phyloP scores from a whole-genome alignment of 2,888 invertebrate species.

The Spatulosminthurus flaviceps region DNA sequence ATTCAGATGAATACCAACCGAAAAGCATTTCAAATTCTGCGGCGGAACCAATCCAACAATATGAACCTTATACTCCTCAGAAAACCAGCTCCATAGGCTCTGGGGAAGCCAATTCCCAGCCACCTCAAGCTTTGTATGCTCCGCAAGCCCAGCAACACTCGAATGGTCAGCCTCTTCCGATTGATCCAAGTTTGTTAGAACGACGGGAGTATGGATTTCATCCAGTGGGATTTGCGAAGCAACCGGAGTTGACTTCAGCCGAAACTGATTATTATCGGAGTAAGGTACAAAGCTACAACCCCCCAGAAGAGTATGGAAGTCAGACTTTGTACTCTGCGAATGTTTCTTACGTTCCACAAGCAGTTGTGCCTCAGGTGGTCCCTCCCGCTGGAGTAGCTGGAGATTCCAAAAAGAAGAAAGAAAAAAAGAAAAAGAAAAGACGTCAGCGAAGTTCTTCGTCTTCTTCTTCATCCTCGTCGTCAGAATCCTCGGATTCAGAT shows the following conservation, averaged over 20 bases:
- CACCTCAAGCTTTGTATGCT: slow-evolving; percentile 8
- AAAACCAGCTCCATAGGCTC: slow-evolving; percentile 36
- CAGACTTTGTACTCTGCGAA: slow-evolving; percentile 10
- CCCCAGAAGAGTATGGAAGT: slow-evolving; percentile 31
- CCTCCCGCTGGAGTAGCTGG: background rate
- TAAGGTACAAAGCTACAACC: slow-evolving; percentile 1
- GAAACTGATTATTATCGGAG: slow-evolving; percentile 7
- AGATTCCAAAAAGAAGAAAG: slow-evolving; percentile 48
- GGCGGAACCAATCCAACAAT: slow-evolving; percentile 33
- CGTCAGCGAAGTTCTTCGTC: slow-evolving; percentile 58
- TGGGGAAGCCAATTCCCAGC: background rate
- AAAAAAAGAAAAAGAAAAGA: slow-evolving; percentile 61
- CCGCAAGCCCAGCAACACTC: slow-evolving; percentile 26
- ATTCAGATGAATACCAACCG: slow-evolving; percentile 54
- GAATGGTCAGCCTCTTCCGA: slow-evolving; percentile 22
- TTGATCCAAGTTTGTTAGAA: background rate
- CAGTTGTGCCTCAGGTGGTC: background rate
- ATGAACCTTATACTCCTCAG: slow-evolving; percentile 55
- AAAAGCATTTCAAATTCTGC: slow-evolving; percentile 33
- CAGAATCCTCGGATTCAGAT: slow-evolving; percentile 54
- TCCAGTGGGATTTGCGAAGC: background rate
- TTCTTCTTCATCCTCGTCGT: slow-evolving; percentile 60
- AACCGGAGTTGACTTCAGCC: slow-evolving; percentile 8
- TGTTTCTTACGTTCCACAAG: slow-evolving; percentile 31
- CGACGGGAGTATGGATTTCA: slow-evolving; percentile 15